Base-by-base conservation (phyloP, 2,113 vertebrate genomes). In the Chloebia gouldiae region DNA sequence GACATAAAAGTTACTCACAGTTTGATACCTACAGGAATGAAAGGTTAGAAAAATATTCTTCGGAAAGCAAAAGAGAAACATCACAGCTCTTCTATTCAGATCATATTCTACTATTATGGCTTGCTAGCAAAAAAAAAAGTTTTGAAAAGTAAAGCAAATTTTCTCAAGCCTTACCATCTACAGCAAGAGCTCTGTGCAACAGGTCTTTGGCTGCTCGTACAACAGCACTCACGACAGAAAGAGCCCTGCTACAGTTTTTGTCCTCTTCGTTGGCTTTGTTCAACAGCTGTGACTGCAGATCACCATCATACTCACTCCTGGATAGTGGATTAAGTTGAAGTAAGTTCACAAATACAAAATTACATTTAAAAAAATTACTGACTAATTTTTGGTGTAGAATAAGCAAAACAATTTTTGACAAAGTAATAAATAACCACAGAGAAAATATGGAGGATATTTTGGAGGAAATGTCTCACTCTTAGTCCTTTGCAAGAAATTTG, bases 261-360 rank as follows among this genome's bases (percentile, higher is more conserved):
- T 99, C 99, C 95, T 99, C 99, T 97, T 99, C 99, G 37, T 99
- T 99, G 90, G 99, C 99, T 98, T 99, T 99, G 97, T 98, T 99
- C 69, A 99, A 97, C 84, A 99, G 98, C 81, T 99, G 99, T n/a
- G 99, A 99, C 93, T 99, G 99, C 69, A 99, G 98, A 95, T 99
- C 99, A 65, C 99, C 99, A 86, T 99, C 99, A 76, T 99, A 99
- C 92, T 99, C 99, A 93, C 99, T 99, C 98, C 99, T 99, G 59
- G 7, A 93, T 30, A 53, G 63, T 37, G 24, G 57, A 94, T 80
- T 86, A 95, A 92, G 17, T 78, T 66, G 47, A 79, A 93, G 16
- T 71, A 35, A 90, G 60, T 44, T 75, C 37, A 91, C 12, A 73
- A 93, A 71, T 5, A 83, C 3, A 56, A 60, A 63, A 68, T 35